Evolutionary conservation across 2,113 vertebrate genomes (phyloP).

Genomic region (Gambusia holbrooki): DNA sequence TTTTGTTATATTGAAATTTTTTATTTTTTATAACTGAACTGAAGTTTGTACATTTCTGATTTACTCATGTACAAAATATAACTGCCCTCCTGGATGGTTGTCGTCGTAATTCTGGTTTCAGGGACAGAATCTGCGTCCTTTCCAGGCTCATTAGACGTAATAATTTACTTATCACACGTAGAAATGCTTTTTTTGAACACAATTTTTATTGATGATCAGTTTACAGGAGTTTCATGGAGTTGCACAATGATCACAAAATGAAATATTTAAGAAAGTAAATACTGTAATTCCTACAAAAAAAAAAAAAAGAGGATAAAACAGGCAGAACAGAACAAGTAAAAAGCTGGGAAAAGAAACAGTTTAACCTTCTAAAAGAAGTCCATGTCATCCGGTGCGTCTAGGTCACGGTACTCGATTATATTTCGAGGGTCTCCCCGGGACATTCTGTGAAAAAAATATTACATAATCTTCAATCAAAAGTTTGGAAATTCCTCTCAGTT

Average conservation of each 20-base stretch:
- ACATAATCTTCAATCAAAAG: background rate
- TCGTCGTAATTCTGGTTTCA: no score
- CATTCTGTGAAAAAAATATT: slow-evolving; percentile 80
- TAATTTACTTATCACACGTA: slow-evolving; percentile 1
- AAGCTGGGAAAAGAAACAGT: background rate
- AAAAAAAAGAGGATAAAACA: background rate
- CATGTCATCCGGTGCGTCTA: slow-evolving; percentile 91
- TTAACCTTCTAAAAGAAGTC: slow-evolving; percentile 87
- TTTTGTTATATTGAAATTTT: no score
- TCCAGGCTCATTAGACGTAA: background rate
- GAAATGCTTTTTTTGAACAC: slow-evolving; percentile 18
- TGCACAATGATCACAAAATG: slow-evolving; percentile 45
- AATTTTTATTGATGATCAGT: slow-evolving; percentile 65
- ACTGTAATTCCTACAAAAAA: slow-evolving; percentile 14
- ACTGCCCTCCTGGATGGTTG: no score
- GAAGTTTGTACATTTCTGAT: no score
- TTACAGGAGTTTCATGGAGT: slow-evolving; percentile 38
- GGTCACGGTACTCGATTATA: slow-evolving; percentile 90
- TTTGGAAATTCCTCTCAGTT: background rate
- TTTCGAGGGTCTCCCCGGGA: slow-evolving; percentile 89
- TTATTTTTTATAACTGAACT: no score
- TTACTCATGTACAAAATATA: no score
- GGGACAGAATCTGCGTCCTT: background rate
- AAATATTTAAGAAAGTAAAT: slow-evolving; percentile 19
- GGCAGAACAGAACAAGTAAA: slow-evolving; percentile 10